Conservation (phyloP, 2,888 invertebrate genomes). For the Onthophagus sagittarius region DNA sequence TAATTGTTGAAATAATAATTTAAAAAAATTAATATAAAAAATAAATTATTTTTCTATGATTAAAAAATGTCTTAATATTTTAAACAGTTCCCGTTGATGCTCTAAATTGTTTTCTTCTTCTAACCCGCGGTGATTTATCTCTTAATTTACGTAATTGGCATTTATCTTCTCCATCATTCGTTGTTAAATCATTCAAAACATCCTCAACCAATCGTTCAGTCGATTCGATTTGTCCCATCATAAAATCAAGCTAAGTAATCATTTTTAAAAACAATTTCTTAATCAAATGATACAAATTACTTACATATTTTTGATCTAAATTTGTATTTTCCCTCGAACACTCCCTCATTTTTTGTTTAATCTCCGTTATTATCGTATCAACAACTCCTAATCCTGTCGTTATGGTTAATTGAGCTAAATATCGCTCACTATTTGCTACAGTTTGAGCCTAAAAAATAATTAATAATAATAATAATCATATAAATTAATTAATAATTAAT, state of each 20-base stretch:
- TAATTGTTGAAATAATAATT: too few species aligned
- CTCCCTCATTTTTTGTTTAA: not conserved
- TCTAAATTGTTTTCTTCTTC: not conserved
- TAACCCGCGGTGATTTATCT: not conserved
- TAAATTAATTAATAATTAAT: not conserved
- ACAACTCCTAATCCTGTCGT: constrained; percentile 3
- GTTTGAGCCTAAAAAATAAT: not conserved
- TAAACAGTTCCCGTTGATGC: not conserved
- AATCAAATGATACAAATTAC: not conserved
- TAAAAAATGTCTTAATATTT: not conserved
- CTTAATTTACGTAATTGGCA: not conserved
- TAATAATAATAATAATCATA: not conserved
- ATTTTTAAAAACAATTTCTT: not conserved
- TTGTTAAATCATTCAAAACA: not conserved
- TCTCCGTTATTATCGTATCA: not conserved
- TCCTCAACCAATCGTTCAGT: not conserved
- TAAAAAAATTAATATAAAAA: too few species aligned
- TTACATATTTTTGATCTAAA: constrained; percentile 1
- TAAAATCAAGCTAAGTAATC: not conserved
- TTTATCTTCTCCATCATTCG: not conserved
- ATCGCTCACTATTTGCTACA: not conserved
- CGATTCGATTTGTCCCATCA: constrained; percentile 5
- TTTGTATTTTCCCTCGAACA: not conserved
- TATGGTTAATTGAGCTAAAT: not conserved
- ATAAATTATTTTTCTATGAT: not conserved